Percentiles rank a stretch among this genome's conserved stretches.
Evolutionary conservation across 2,888 invertebrate genomes (phyloP).

Genomic region (Diploptera punctata): DNA sequence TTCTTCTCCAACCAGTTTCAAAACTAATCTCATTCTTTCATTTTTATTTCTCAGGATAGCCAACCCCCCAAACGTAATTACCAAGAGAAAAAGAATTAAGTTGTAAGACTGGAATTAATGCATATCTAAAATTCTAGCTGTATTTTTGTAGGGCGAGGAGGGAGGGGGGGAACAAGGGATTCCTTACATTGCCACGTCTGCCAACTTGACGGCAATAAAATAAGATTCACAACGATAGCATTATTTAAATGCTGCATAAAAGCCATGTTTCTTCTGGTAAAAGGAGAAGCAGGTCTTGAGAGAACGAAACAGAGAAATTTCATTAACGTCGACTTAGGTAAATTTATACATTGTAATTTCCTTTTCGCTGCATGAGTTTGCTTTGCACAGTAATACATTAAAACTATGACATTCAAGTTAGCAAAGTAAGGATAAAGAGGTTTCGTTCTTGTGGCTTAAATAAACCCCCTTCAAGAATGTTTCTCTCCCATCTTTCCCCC

Average conservation of each 20-base stretch:
- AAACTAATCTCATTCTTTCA: slow-evolving; percentile 35
- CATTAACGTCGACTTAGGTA: slow-evolving; percentile 64
- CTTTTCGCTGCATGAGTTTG: slow-evolving; percentile 42
- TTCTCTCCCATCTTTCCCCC: neutral
- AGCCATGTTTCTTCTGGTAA: slow-evolving; percentile 26
- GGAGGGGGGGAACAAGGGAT: neutral
- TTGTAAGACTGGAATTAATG: slow-evolving; percentile 41
- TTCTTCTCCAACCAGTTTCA: slow-evolving; percentile 29
- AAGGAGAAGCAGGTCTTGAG: slow-evolving; percentile 14
- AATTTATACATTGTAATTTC: slow-evolving; percentile 63
- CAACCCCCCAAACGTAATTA: slow-evolving; percentile 35
- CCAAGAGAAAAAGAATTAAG: slow-evolving; percentile 42
- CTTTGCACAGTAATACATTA: slow-evolving; percentile 37
- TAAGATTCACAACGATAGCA: slow-evolving; percentile 33
- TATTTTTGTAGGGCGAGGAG: neutral
- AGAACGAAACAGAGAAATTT: slow-evolving; percentile 49
- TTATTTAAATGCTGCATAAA: slow-evolving; percentile 37
- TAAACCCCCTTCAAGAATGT: neutral
- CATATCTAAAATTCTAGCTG: slow-evolving; percentile 31
- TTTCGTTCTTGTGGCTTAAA: slow-evolving; percentile 9
- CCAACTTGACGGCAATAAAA: slow-evolving; percentile 36
- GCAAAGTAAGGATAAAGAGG: slow-evolving; percentile 20
- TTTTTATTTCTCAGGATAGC: slow-evolving; percentile 14
- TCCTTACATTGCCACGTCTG: slow-evolving; percentile 11
- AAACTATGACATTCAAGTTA: slow-evolving; percentile 35